These are phyloP conservation scores for Otocyon megalotis DNA, from an alignment of 2,113 vertebrate species.

Conservation along the genomic window DNA sequence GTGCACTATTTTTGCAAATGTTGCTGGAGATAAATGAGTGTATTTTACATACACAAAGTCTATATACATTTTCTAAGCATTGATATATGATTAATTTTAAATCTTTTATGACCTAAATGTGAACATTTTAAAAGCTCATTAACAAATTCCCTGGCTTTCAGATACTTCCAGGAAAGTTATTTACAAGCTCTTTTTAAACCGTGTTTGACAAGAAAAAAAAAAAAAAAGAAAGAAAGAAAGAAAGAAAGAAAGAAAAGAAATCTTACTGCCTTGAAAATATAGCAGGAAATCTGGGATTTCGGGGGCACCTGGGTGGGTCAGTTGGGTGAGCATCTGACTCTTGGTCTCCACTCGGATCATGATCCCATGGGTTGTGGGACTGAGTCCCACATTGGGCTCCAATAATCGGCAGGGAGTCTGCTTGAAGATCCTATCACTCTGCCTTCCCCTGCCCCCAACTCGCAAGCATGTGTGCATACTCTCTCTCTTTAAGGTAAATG, in stretches of 20 bases:
- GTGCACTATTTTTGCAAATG: not conserved
- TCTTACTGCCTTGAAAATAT: not conserved
- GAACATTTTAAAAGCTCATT: slow-evolving; percentile 52
- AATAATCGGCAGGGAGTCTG: not conserved
- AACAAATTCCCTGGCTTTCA: not conserved
- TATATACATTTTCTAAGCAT: not conserved
- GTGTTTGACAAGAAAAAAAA: not conserved
- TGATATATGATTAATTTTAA: not conserved
- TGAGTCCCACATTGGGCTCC: not conserved
- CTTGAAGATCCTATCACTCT: not conserved
- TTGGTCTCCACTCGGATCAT: not conserved
- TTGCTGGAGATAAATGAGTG: slow-evolving; percentile 19
- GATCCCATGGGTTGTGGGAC: not conserved
- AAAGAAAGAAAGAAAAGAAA: not conserved
- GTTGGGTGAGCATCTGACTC: not conserved
- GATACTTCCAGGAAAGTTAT: slow-evolving; percentile 20
- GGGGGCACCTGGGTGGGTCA: not conserved
- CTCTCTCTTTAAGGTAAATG: not conserved
- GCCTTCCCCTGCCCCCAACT: not conserved
- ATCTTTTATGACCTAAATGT: slow-evolving; percentile 37
- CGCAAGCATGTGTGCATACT: not conserved
- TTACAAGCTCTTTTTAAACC: not conserved
- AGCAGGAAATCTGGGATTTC: not conserved
- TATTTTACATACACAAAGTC: not conserved
- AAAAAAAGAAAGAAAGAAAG: not conserved